These are phyloP conservation scores for Arrhopalites spinosus DNA, from an alignment of 2,888 invertebrate genomes.

Conservation along the genomic window DNA sequence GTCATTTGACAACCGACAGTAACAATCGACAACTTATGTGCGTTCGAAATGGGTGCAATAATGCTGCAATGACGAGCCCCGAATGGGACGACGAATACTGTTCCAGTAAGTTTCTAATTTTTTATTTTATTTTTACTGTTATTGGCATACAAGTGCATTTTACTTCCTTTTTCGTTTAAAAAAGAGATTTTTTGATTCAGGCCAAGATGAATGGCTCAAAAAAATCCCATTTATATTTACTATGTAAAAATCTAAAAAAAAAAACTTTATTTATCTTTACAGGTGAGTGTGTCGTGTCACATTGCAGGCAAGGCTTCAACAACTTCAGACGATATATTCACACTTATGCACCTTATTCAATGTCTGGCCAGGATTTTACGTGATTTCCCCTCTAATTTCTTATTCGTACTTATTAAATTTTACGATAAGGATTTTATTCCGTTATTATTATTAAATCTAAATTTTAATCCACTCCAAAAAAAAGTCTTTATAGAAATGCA, in stretches of 20 bases:
- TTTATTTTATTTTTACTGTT: too few species aligned
- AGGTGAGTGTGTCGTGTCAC: constrained; percentile 62
- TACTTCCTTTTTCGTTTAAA: too few species aligned
- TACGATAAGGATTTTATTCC: constrained; percentile 1
- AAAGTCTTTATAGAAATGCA: not conserved
- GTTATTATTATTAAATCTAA: not conserved
- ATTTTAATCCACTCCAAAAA: not conserved
- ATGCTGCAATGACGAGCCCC: constrained; percentile 61
- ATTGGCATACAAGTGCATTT: too few species aligned
- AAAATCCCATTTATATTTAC: too few species aligned
- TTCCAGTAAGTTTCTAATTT: too few species aligned
- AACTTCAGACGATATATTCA: constrained; percentile 38
- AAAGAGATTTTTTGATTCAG: too few species aligned
- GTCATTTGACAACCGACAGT: constrained; percentile 52
- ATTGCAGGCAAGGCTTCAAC: constrained; percentile 60
- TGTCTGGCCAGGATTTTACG: constrained; percentile 40
- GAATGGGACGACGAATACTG: constrained; percentile 64
- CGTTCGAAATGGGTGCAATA: constrained; percentile 60
- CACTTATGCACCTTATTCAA: constrained; percentile 38
- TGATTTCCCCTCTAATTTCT: constrained; percentile 37
- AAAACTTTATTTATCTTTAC: too few species aligned
- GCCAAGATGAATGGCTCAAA: too few species aligned
- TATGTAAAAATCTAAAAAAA: too few species aligned
- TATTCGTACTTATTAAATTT: constrained; percentile 34
- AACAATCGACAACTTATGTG: constrained; percentile 54